Base-by-base conservation (phyloP, 2,797 vertebrate genomes). In the Gephyroberyx darwinii region DNA sequence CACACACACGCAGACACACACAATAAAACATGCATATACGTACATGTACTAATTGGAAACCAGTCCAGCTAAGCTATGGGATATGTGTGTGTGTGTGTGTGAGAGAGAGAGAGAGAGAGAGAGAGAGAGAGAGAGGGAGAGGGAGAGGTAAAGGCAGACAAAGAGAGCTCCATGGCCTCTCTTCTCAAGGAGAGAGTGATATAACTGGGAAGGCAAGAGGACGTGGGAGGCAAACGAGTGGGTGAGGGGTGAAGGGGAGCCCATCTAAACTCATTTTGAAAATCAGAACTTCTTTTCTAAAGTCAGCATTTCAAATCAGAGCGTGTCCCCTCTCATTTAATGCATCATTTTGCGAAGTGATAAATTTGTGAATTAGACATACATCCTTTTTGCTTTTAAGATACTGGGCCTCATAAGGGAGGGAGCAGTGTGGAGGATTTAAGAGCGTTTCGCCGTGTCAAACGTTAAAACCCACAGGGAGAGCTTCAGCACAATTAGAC, bases 281-380 rank as follows among this genome's bases (percentile, higher is more conserved):
- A 92, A 92, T 91, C 90, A 86, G 86, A 93, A 94, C 92, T 93
- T 94, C 84, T 94, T 94, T 94, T 93, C 90, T 92, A 92, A 94
- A 94, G 94, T 94, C 94, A 94, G 94, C 93, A 94, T 94, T 94
- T 93, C 92, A 84, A 94, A 94, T 94, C 88, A 65, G 89, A 93
- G 90, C 91, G 90, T 94, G 93, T 94, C 94, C 90, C 83, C 86
- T 88, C 92, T 92, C 92, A 94, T 94, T 94, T 94, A 94, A 94
- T 93, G 93, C 91, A 92, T 91, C 93, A 90, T 94, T 94, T 93
- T 94, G 91, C 83, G 85, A 91, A 93, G 91, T 92, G 94, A 94
- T 94, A 94, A 93, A 94, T 94, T 94, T 94, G 86, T 85, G 89
- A 94, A 95, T 95, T 94, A 92, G 93, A 94, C 94, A 94, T 94